Evolutionary conservation across 2,113 vertebrate genomes (phyloP), one percentile per base, ranked within the genome.

Genomic region (Nanorana parkeri): DNA sequence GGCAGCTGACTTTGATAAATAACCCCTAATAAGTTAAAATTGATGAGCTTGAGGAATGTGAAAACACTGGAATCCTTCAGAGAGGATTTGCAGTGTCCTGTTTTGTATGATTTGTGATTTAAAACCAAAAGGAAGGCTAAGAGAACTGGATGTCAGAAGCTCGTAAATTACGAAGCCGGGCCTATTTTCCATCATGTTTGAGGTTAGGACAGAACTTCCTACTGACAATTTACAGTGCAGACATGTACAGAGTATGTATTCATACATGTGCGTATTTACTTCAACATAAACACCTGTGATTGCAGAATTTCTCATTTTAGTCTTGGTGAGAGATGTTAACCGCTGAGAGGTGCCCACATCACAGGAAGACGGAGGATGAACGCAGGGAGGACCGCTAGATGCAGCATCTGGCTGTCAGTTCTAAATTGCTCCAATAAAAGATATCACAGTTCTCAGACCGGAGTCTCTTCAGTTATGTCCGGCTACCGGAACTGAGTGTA

Each of bases 101-200:
- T 69, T 58, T n/a, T 78, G 77, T 47, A 58, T 56, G 77, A 79
- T 41, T 58, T 79, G 66, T 17, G 65, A 69, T 79, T 79, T 68
- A 68, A 79, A 68, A 77, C 23, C 61, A 47, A n/a, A 77, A 66
- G 75, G 52, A 56, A 68, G 17, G 26, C 68, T 19, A 41, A 15
- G 29, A 54, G 64, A 60, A 21, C 54, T 69, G 73, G 15, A 26
- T 24, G 65, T 68, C 66, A 60, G 24, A n/a, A 26, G 54, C 64
- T 36, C 28, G 41, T 79, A 79, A 79, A 79, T 79, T 54, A 41
- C 21, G 10, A 26, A 61, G 32, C 3, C 2, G 28, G 19, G 28
- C 21, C 29, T 7, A 69, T 79, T 79, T 79, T 79, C 66, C 77
- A 69, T 60, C 77, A 69, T n/a, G 54, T 69, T 69, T 60, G 7